Evolutionary conservation across 2,113 vertebrate species (phyloP).

Genomic region (Oncorhynchus tshawytscha): DNA sequence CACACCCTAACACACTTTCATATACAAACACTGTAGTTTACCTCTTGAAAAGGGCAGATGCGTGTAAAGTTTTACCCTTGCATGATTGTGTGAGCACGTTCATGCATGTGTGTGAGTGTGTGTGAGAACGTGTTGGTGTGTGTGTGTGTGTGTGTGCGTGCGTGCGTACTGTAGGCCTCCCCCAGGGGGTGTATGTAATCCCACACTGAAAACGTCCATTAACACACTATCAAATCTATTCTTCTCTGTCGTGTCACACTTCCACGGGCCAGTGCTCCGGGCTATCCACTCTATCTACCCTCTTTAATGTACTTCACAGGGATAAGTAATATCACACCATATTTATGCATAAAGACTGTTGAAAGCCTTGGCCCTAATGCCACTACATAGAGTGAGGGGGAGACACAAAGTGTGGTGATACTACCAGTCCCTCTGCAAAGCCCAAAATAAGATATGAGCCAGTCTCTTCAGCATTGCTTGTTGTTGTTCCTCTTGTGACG

Average conservation of each 20-base stretch:
- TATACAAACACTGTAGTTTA: not conserved
- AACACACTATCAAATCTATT: conserved; percentile 65
- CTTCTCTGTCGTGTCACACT: conserved; percentile 57
- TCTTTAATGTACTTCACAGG: conserved; percentile 44
- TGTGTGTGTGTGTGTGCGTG: not conserved
- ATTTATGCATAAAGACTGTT: conserved; percentile 27
- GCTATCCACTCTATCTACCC: conserved; percentile 27
- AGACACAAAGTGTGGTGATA: not conserved
- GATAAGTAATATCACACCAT: conserved; percentile 17
- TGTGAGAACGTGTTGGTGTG: not conserved
- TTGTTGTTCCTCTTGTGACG: not conserved
- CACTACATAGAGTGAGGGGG: not conserved
- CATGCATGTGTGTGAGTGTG: not conserved
- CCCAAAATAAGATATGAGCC: not conserved
- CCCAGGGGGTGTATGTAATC: conserved; percentile 52
- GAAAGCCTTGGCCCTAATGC: conserved; percentile 10
- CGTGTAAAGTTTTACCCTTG: not conserved
- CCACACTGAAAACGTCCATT: conserved; percentile 64
- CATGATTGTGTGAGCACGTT: not conserved
- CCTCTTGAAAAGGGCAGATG: not conserved
- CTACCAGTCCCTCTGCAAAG: not conserved
- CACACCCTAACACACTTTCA: no score
- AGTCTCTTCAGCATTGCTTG: not conserved
- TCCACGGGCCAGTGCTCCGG: conserved; percentile 49
- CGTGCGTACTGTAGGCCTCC: conserved; percentile 34